Percentiles rank a stretch among this genome's conserved stretches.
phyloP scores from a whole-genome alignment of 1,140 invertebrate species.

The Aphelinus certus region DNA sequence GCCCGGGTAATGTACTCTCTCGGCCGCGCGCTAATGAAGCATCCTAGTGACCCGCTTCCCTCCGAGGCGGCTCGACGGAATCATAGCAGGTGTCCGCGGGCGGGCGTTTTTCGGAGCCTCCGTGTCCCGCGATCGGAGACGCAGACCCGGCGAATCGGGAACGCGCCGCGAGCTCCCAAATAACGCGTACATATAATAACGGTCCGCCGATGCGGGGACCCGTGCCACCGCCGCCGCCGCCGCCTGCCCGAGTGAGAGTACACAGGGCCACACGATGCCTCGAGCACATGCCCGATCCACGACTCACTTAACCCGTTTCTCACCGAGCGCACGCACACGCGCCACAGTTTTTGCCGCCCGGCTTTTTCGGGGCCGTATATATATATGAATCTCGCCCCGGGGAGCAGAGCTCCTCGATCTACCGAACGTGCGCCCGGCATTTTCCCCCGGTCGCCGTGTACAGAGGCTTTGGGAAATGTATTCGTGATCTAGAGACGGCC shows the following conservation, averaged over 20 bases:
- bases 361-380: neutral
- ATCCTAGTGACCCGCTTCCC: too few species aligned
- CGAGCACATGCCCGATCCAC: neutral
- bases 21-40: too few species aligned
- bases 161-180: constrained; percentile 54
- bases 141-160: neutral
- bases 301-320: constrained; percentile 27
- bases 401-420: neutral
- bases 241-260: constrained; percentile 32
- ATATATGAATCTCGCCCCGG: neutral
- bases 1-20: too few species aligned
- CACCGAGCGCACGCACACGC: neutral
- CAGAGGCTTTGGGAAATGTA: too few species aligned
- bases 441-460: too few species aligned
- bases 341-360: neutral
- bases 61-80: too few species aligned
- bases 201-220: constrained; percentile 46
- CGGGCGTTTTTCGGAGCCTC: too few species aligned
- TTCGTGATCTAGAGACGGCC: too few species aligned
- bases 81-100: too few species aligned
- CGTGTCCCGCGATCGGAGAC: neutral
- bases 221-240: too few species aligned
- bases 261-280: neutral
- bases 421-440: too few species aligned
- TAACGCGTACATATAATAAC: constrained; percentile 51